phyloP scores from a whole-genome alignment of 2,888 invertebrate genomes.

The Metellina segmentata region DNA sequence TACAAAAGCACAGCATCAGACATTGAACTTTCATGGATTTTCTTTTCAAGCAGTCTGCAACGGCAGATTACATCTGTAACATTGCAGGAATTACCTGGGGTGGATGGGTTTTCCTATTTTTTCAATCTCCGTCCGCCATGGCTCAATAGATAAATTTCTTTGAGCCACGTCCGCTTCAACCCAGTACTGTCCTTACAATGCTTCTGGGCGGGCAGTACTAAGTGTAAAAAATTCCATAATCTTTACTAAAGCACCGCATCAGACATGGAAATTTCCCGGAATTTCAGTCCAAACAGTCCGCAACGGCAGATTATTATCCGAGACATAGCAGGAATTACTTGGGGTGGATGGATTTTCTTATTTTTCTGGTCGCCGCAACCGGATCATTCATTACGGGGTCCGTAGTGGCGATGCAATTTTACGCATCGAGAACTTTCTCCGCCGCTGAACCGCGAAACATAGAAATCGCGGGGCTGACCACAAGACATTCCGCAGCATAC shows the following conservation, averaged over 20 bases:
- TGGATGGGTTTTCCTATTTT: not conserved
- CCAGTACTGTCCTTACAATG: too few species aligned
- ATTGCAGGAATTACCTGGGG: not conserved
- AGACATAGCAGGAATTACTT: not conserved
- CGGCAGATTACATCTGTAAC: not conserved
- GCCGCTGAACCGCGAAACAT: constrained; percentile 8
- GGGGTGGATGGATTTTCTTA: not conserved
- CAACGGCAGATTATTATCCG: constrained; percentile 6
- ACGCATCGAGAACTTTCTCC: constrained; percentile 6
- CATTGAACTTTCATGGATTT: too few species aligned
- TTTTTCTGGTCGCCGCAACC: not conserved
- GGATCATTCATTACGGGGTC: constrained; percentile 3
- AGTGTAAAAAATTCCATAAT: too few species aligned
- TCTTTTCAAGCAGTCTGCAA: not conserved
- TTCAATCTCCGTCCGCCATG: not conserved
- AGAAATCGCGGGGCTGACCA: not conserved
- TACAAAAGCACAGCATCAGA: too few species aligned
- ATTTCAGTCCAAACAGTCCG: not conserved
- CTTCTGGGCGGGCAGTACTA: too few species aligned
- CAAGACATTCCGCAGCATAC: constrained; percentile 10
- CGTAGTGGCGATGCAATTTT: constrained; percentile 25
- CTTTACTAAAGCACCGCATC: too few species aligned
- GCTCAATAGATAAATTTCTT: too few species aligned
- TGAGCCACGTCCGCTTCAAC: too few species aligned
- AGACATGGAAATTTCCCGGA: too few species aligned